Evolutionary conservation across 2,797 vertebrate species (phyloP).

Genomic region (Acestrorhynchus altus): DNA sequence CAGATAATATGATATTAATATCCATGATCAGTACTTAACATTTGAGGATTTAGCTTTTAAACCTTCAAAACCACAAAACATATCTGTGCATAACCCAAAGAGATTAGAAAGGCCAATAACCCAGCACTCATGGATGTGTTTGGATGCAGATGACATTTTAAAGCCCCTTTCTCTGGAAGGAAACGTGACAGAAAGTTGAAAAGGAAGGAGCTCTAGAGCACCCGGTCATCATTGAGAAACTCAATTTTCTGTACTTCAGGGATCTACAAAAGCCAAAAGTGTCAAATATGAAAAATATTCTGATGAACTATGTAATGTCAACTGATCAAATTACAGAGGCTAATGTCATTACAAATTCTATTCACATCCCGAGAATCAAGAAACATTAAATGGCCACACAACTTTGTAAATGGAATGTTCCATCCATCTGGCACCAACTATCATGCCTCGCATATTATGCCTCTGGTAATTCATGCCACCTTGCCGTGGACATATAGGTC

Average conservation of each 20-base stretch:
- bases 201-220: constrained; percentile 25
- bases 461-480: too few relatives aligned
- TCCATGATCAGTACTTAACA: constrained; percentile 48
- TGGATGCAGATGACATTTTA: constrained; percentile 16
- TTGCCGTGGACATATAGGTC: too few relatives aligned
- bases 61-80: constrained; percentile 59
- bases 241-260: constrained; percentile 7
- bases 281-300: neutral
- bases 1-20: constrained; percentile 50
- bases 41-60: constrained; percentile 56
- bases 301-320: too few relatives aligned
- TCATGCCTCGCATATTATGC: too few relatives aligned
- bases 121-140: constrained; percentile 52
- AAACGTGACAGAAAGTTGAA: constrained; percentile 18
- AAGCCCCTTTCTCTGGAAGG: constrained; percentile 3
- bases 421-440: too few relatives aligned
- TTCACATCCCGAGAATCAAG: too few relatives aligned
- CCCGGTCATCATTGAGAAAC: constrained; percentile 17
- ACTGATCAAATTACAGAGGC: too few relatives aligned
- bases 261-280: neutral
- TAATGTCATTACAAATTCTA: too few relatives aligned
- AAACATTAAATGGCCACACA: too few relatives aligned
- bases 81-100: constrained; percentile 62
- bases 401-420: too few relatives aligned
- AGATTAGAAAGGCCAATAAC: constrained; percentile 67